A percentile compares a stretch with the other conserved stretches of the same genome.
Conservation (phyloP, 2,888 invertebrate genomes). For the Pterostichus madidus region DNA sequence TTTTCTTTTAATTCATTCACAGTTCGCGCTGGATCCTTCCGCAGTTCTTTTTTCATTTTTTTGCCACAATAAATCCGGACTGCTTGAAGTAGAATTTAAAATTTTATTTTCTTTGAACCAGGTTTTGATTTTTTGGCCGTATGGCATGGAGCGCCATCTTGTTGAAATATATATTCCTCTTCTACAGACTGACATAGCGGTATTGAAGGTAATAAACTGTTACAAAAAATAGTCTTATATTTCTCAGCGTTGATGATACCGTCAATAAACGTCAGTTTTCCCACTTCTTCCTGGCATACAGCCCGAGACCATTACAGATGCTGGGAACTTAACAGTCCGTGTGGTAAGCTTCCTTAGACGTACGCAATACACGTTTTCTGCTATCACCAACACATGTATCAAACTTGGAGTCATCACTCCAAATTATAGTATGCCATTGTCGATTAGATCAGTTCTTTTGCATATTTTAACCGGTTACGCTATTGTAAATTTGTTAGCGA, state of each 20-base stretch:
- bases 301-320: slow-evolving; percentile 16
- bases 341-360: neutral
- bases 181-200: neutral
- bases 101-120: too few relatives aligned
- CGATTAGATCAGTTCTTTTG: neutral
- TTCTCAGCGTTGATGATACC: neutral
- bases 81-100: too few relatives aligned
- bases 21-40: too few relatives aligned
- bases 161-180: neutral
- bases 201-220: neutral
- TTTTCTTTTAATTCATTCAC: too few relatives aligned
- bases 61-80: too few relatives aligned
- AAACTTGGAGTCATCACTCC: neutral
- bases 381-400: neutral
- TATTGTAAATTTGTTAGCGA: neutral
- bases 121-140: neutral
- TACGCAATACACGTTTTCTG: neutral
- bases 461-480: neutral
- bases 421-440: neutral
- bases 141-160: neutral
- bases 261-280: neutral
- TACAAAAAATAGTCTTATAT: neutral
- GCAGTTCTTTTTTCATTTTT: too few relatives aligned
- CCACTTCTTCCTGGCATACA: neutral
- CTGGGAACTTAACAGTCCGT: slow-evolving; percentile 16